Base-by-base conservation (phyloP, 2,797 vertebrate species). In the Hypotaenidia okinawae region DNA sequence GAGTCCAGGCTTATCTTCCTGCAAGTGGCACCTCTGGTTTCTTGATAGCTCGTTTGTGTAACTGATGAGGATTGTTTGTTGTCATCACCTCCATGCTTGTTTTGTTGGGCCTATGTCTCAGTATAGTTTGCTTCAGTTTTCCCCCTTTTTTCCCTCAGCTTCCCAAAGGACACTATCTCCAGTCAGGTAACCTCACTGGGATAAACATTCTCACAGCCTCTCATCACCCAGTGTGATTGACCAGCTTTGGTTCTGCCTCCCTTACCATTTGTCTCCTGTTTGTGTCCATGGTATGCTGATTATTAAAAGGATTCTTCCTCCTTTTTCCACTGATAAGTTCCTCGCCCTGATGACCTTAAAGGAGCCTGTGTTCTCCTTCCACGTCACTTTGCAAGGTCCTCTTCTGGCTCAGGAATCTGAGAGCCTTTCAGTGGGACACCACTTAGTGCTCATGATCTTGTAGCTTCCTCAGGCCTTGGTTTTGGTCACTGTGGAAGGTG, bases 21-120 rank as follows among this genome's bases (percentile, higher is more conserved):
- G 30, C 52, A 54, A 30, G 28, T 30, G 16, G 24, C 23, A n/a
- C n/a, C 15, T 18, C 28, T 15, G 49, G 13, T 33, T 61, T 18
- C 16, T 27, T 11, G 1, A 0, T 0, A 17, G 10, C 24, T 30
- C 28, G 19, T 54, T 39, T 18, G 10, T 3, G 13, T n/a, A 5
- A 14, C 21, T 35, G 37, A 17, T 8, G 16, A 47, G 25, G 4
- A 21, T 1, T 41, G 6, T 0, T 81, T 45, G 8, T 62, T 69
- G 23, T 30, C 24, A 54, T 70, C 70, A 28, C 9, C 14, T 68
- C 43, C 51, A 24, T 22, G 16, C 8, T 73, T 37, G 4, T 24
- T 32, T 57, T 45, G 16, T 35, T 5, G 5, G 13, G 28, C 35
- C 22, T 52, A 4, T 13, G 8, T 23, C 35, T 39, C 21, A 33